Conservation (phyloP, 2,888 invertebrate genomes). For the Drosophila buzzatii region DNA sequence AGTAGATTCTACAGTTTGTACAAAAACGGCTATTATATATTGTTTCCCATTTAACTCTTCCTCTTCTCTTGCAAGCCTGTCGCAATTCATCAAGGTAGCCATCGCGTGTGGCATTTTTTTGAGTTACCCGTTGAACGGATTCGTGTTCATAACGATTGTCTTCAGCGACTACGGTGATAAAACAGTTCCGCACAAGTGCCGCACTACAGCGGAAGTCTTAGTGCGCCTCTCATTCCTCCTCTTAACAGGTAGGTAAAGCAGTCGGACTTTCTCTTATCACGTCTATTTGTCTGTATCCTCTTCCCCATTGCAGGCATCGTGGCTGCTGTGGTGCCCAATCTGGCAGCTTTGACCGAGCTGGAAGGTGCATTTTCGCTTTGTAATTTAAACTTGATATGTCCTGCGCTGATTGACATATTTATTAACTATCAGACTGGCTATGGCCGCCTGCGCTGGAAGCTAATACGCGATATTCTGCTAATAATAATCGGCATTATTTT, state of each 20-base stretch:
- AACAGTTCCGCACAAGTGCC: not conserved
- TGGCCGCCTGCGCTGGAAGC: constrained; percentile 56
- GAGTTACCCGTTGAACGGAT: constrained; percentile 97
- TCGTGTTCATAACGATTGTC: constrained; percentile 97
- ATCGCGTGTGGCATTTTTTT: constrained; percentile 94
- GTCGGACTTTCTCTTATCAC: not conserved
- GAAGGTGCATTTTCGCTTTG: constrained; percentile 66
- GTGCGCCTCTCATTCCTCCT: constrained; percentile 52
- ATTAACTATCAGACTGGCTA: constrained; percentile 57
- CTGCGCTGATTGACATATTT: constrained; percentile 63
- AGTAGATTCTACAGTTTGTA: constrained; percentile 77
- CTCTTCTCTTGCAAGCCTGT: constrained; percentile 86
- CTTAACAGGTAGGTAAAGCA: constrained; percentile 40
- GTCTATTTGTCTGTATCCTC: not conserved
- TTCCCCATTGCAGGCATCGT: constrained; percentile 45
- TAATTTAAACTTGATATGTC: constrained; percentile 62
- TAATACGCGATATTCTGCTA: constrained; percentile 55
- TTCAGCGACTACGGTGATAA: constrained; percentile 86
- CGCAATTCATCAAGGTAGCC: constrained; percentile 91
- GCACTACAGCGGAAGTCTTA: constrained; percentile 23
- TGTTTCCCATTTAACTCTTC: not conserved
- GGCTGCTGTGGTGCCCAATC: constrained; percentile 58
- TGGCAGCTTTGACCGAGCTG: constrained; percentile 63
- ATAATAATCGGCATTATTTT: constrained; percentile 57
- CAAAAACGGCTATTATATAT: no score